Evolutionary conservation across 1,140 invertebrate species (phyloP).

Genomic region (Drosophila malerkotliana): DNA sequence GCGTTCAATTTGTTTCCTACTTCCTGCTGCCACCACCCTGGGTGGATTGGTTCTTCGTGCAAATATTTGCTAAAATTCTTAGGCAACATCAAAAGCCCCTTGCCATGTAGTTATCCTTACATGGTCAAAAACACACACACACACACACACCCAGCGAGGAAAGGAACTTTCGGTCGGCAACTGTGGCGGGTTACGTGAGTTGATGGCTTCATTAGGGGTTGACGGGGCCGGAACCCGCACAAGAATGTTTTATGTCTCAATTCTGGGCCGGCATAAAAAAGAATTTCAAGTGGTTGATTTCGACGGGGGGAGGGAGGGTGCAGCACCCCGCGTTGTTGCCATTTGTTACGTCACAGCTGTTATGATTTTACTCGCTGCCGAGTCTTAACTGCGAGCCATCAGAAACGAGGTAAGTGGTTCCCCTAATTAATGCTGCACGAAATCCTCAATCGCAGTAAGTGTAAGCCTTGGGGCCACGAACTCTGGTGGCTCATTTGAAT

Average conservation of each 20-base stretch:
- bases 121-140: conserved; percentile 64
- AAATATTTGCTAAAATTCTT: conserved; percentile 76
- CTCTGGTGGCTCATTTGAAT: conserved; percentile 67
- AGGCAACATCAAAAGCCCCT: conserved; percentile 64
- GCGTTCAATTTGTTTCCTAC: conserved; percentile 25
- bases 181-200: conserved; percentile 57
- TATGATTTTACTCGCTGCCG: conserved; percentile 61
- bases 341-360: conserved; percentile 78
- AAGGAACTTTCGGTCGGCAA: conserved; percentile 54
- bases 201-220: conserved; percentile 77
- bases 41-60: conserved; percentile 41
- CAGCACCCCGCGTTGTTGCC: conserved; percentile 48
- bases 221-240: conserved; percentile 17
- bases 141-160: conserved; percentile 23
- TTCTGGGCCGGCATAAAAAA: conserved; percentile 60
- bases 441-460: conserved; percentile 40
- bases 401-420: conserved; percentile 62
- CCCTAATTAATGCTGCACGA: conserved; percentile 68
- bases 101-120: conserved; percentile 47
- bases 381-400: conserved; percentile 50
- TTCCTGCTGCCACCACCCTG: conserved; percentile 18
- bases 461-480: conserved; percentile 30
- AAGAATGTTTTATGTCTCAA: conserved; percentile 73
- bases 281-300: conserved; percentile 73
- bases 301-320: not conserved